Evolutionary conservation across 2,888 invertebrate genomes (phyloP).

Genomic region (Agonopterix arenella): DNA sequence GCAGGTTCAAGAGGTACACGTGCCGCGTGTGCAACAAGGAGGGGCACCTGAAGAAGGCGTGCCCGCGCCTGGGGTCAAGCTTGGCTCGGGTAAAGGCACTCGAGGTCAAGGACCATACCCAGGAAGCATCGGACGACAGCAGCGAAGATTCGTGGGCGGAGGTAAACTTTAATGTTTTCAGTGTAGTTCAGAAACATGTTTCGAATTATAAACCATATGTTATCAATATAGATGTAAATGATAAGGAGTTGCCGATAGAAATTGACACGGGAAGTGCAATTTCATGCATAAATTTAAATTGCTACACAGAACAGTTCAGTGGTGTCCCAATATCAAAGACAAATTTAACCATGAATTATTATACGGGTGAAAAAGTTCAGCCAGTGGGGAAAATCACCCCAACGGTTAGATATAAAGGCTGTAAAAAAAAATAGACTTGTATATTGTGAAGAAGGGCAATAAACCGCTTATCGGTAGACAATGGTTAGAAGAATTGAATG

Average conservation of each 20-base stretch:
- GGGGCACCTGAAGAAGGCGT: conserved; percentile 5
- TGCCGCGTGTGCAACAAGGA: conserved; percentile 7
- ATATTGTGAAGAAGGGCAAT: conserved; percentile 1
- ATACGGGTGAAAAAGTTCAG: conserved; percentile 6
- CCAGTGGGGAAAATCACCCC: conserved; percentile 8
- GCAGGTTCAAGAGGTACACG: conserved; percentile 6
- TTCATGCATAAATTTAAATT: conserved; percentile 13
- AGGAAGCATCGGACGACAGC: neutral
- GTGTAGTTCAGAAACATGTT: neutral
- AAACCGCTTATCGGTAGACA: conserved; percentile 10
- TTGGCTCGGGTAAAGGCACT: neutral
- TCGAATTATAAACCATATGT: neutral
- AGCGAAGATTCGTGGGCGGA: neutral
- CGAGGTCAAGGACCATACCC: neutral
- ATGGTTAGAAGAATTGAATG: conserved; percentile 10
- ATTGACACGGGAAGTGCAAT: conserved; percentile 14
- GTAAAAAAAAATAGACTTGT: conserved; percentile 1
- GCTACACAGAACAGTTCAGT: conserved; percentile 4
- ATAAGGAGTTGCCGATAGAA: conserved; percentile 6
- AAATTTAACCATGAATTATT: neutral
- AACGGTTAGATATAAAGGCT: conserved; percentile 3
- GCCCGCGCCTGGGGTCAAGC: neutral
- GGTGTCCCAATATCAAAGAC: conserved; percentile 7
- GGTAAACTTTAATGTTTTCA: neutral
- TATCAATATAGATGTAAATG: neutral